Base-by-base conservation (phyloP, 2,797 vertebrate species). In the Podarcis lilfordi region DNA sequence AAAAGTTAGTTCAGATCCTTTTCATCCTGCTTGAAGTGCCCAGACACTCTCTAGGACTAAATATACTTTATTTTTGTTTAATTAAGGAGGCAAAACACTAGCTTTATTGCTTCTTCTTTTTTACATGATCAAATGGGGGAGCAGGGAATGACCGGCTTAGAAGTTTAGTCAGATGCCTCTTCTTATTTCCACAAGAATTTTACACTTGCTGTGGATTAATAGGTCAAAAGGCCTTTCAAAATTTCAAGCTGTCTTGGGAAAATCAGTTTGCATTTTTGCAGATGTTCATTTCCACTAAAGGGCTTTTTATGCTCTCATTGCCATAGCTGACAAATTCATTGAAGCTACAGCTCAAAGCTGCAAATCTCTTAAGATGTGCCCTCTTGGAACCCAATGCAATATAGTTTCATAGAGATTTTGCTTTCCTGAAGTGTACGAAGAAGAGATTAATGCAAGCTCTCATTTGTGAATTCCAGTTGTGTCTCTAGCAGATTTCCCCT, bases 151-250 rank as follows among this genome's bases (percentile, higher is more conserved):
- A 66, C n/a, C 77, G 72, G 85, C 66, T 40, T 40, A 64, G 50
- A 72, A 61, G 68, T 19, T 81, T 87, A 71, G 17, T 69, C 27
- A 69, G 35, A 80, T 80, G 72, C 5, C 35, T 80, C 35, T 40
- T 72, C 43, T 79, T 69, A 72, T 86, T 74, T 74, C 78, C 50
- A n/a, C 25, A 80, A 86, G 78, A 69, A 74, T 64, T 86, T 78
- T n/a, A 78, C 29, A 45, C 40, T 86, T 66, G 64, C 29, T 68
- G 78, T 78, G 75, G 61, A 78, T 77, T 86, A 68, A 64, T 61
- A 81, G 78, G 68, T 87, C 69, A 87, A 32, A 86, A 80, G 66
- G 80, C n/a, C 5, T n/a, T 80, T 86, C 32, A 72, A 68, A 81
- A 74, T 61, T 8, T 74, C 43, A 84, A 81, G 23, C 74, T 64